A percentile compares a stretch with the other conserved stretches of the same genome.
Conservation (phyloP, 2,888 invertebrate genomes). For the Halictus quadricinctus region DNA sequence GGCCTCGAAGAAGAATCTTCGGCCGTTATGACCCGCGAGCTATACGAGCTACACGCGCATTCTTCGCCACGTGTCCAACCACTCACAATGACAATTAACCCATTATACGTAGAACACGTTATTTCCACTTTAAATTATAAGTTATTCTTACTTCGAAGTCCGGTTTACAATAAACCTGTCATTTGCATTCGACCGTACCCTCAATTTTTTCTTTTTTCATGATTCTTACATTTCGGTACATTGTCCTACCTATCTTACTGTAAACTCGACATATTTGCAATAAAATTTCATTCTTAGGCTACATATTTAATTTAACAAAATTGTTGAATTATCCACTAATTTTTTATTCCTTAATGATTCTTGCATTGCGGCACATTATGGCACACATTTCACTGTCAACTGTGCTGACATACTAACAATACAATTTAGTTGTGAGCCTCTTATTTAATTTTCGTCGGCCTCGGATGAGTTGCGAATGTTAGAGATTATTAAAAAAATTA, state of each 20-base stretch:
- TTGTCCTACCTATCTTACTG: too few species aligned
- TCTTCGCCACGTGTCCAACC: background rate
- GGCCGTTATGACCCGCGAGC: conserved; percentile 58
- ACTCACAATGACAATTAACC: background rate
- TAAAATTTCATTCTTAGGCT: background rate
- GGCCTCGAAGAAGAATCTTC: conserved; percentile 57
- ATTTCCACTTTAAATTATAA: background rate
- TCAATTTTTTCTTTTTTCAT: background rate
- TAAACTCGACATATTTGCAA: background rate
- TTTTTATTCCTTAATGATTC: too few species aligned
- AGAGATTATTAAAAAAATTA: background rate
- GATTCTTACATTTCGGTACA: background rate
- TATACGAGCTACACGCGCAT: background rate
- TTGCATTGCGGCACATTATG: too few species aligned
- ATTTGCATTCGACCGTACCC: background rate
- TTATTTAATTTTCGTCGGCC: background rate
- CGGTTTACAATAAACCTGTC: background rate
- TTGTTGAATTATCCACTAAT: too few species aligned
- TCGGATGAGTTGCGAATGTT: background rate
- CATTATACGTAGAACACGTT: conserved; percentile 5
- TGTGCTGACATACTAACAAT: too few species aligned
- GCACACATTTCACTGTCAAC: too few species aligned
- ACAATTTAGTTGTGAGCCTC: background rate
- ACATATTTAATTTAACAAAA: too few species aligned
- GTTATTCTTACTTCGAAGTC: background rate